Evolutionary conservation across 2,113 vertebrate genomes (phyloP).

Genomic region (Cyanoramphus novaezelandiae): DNA sequence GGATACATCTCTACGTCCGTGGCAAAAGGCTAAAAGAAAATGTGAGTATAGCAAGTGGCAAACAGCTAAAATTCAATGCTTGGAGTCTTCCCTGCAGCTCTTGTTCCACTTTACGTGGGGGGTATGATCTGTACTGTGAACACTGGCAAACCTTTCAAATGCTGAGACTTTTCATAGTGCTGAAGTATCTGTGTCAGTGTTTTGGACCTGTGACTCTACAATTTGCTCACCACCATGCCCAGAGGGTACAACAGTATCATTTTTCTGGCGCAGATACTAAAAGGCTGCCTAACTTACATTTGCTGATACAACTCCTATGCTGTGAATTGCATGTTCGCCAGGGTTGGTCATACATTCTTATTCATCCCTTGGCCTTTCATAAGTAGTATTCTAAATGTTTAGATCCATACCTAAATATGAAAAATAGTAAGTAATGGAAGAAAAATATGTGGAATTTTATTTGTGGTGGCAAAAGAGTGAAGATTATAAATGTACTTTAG

Average conservation of each 20-base stretch:
- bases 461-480: background rate
- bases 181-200: background rate
- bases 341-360: background rate
- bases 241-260: background rate
- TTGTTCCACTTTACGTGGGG: background rate
- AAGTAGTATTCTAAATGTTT: background rate
- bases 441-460: background rate
- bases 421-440: background rate
- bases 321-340: background rate
- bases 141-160: background rate
- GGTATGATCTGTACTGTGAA: background rate
- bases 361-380: background rate
- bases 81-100: background rate
- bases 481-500: conserved; percentile 60
- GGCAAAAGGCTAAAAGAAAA: background rate
- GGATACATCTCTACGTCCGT: background rate
- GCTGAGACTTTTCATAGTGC: background rate
- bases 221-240: background rate
- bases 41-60: background rate
- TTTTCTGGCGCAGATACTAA: background rate
- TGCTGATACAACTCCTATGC: background rate
- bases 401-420: background rate
- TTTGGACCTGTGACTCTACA: background rate
- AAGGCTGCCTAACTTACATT: background rate
- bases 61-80: background rate